Conservation (phyloP, 1,140 invertebrate species). For the Zaprionus ghesquierei region DNA sequence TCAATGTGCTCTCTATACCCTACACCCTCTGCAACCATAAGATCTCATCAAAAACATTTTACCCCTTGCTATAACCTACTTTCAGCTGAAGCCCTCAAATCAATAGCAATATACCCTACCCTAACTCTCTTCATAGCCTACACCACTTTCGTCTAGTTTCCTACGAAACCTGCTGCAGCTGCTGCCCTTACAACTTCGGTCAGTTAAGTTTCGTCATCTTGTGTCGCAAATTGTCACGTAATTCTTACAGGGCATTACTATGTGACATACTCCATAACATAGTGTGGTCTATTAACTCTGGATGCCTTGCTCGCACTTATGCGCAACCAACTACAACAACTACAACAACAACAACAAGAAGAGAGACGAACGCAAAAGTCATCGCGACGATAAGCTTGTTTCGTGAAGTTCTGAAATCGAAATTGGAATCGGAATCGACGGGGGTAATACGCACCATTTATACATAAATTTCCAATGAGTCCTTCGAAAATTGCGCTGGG, state of each 20-base stretch:
- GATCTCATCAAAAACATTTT: too few species aligned
- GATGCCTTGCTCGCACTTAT: conserved; percentile 2
- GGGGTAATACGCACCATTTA: conserved; percentile 64
- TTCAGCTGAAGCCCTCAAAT: too few species aligned
- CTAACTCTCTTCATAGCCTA: not conserved
- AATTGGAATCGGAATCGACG: not conserved
- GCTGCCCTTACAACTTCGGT: not conserved
- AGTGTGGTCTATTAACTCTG: not conserved
- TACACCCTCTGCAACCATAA: not conserved
- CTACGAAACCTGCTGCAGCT: too few species aligned
- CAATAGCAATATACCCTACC: too few species aligned
- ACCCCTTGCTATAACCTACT: too few species aligned
- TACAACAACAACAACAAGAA: not conserved
- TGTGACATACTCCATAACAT: not conserved
- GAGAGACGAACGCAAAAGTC: not conserved
- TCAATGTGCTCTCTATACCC: too few species aligned
- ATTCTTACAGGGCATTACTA: not conserved
- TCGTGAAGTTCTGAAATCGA: not conserved
- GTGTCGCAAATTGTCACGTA: not conserved
- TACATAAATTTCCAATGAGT: conserved; percentile 55
- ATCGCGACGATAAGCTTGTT: not conserved
- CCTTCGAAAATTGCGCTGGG: conserved; percentile 20
- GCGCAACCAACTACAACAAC: not conserved
- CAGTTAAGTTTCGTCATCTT: not conserved
- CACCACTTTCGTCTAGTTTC: not conserved